Evolutionary conservation across 2,113 vertebrate species (phyloP).

Genomic region (Syngnathus scovelli): DNA sequence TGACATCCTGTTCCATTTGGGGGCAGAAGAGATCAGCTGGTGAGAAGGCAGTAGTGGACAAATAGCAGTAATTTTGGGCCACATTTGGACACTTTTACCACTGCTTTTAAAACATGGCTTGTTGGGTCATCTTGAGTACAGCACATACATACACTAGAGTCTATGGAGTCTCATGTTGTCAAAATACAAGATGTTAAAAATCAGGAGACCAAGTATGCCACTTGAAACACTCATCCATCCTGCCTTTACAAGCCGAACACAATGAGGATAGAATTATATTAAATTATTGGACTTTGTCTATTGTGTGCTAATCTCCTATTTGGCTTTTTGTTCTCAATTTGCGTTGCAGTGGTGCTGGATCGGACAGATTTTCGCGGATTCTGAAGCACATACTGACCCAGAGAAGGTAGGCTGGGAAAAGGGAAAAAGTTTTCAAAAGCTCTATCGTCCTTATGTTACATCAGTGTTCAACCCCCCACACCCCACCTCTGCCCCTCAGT

Average conservation of each 20-base stretch:
- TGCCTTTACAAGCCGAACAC: not conserved
- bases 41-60: slow-evolving; percentile 36
- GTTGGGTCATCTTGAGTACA: too few relatives aligned
- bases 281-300: not conserved
- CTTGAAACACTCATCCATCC: not conserved
- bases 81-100: not conserved
- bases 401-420: slow-evolving; percentile 71
- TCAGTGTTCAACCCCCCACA: too few relatives aligned
- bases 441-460: not conserved
- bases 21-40: slow-evolving; percentile 90
- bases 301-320: not conserved
- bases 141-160: too few relatives aligned
- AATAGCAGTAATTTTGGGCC: not conserved
- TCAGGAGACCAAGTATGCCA: too few relatives aligned
- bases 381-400: slow-evolving; percentile 88
- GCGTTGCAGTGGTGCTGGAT: slow-evolving; percentile 55
- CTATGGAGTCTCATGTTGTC: not conserved
- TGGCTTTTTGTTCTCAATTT: not conserved
- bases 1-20: slow-evolving; percentile 87
- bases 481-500: slow-evolving; percentile 48
- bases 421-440: not conserved
- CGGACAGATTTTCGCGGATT: slow-evolving; percentile 84
- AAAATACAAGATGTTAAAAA: too few relatives aligned
- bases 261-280: not conserved
- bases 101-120: not conserved